Conservation (phyloP, 1,140 invertebrate species). For the Rhagoletis pomonella region DNA sequence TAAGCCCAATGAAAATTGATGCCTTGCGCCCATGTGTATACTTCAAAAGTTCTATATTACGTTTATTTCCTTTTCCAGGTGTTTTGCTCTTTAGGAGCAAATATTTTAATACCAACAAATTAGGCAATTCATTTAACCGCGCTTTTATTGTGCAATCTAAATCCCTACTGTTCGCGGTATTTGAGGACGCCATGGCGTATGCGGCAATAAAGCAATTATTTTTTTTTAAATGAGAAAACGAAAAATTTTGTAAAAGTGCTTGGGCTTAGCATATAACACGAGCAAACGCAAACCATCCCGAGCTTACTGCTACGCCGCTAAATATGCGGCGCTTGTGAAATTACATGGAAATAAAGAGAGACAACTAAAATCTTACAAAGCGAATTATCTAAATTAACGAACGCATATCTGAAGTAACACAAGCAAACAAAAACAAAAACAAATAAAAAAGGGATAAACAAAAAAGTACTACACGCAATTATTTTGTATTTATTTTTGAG, state of each 20-base stretch:
- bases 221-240: too few species aligned
- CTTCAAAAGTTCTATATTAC: background rate
- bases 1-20: background rate
- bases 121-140: conserved; percentile 64
- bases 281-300: background rate
- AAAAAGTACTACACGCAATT: background rate
- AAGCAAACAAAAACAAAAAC: background rate
- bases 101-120: conserved; percentile 70
- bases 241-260: conserved; percentile 6
- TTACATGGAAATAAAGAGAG: background rate
- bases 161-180: too few species aligned
- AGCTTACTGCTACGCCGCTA: too few species aligned
- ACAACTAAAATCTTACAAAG: background rate
- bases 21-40: background rate
- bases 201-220: too few species aligned
- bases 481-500: background rate
- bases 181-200: too few species aligned
- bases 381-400: too few species aligned
- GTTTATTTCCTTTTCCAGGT: background rate
- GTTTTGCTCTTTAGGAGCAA: conserved; percentile 60
- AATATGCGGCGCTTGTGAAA: background rate
- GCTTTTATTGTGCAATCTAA: background rate
- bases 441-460: background rate
- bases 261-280: conserved; percentile 57
- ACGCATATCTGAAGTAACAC: background rate